These are phyloP conservation scores for Eupithecia dodoneata DNA, from an alignment of 2,888 invertebrate species.

Conservation along the genomic window DNA sequence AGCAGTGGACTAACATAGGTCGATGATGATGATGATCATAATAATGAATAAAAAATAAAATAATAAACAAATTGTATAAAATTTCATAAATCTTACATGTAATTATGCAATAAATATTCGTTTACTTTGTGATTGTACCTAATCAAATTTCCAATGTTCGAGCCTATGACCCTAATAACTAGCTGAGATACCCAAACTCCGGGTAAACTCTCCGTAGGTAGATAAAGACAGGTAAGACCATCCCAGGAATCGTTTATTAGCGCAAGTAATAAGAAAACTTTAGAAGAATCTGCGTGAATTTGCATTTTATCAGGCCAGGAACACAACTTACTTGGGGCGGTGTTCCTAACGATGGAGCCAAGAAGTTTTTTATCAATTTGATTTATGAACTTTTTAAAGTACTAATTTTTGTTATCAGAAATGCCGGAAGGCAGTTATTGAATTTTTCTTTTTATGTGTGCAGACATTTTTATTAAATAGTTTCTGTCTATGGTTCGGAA, in stretches of 20 bases:
- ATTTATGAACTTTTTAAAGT: constrained; percentile 9
- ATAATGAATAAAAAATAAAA: too few species aligned
- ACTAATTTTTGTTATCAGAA: constrained; percentile 4
- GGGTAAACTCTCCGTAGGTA: constrained; percentile 5
- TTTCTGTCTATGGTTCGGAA: background rate
- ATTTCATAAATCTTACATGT: too few species aligned
- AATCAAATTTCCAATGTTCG: background rate
- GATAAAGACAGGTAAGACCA: constrained; percentile 29
- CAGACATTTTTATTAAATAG: background rate
- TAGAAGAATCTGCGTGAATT: constrained; percentile 75
- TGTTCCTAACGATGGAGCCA: constrained; percentile 45
- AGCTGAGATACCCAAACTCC: background rate
- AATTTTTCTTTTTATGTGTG: background rate
- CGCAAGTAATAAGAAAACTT: constrained; percentile 81
- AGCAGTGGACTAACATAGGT: too few species aligned
- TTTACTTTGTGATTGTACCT: too few species aligned
- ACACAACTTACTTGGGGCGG: constrained; percentile 70
- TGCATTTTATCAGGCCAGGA: constrained; percentile 81
- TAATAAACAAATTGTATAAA: too few species aligned
- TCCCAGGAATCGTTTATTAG: constrained; percentile 74
- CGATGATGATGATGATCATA: too few species aligned
- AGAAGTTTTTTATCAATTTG: constrained; percentile 31
- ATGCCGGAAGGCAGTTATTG: background rate
- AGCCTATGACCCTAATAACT: constrained; percentile 3
- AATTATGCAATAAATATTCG: too few species aligned